Evolutionary conservation across 2,113 vertebrate genomes (phyloP).

Genomic region (Sus scrofa): DNA sequence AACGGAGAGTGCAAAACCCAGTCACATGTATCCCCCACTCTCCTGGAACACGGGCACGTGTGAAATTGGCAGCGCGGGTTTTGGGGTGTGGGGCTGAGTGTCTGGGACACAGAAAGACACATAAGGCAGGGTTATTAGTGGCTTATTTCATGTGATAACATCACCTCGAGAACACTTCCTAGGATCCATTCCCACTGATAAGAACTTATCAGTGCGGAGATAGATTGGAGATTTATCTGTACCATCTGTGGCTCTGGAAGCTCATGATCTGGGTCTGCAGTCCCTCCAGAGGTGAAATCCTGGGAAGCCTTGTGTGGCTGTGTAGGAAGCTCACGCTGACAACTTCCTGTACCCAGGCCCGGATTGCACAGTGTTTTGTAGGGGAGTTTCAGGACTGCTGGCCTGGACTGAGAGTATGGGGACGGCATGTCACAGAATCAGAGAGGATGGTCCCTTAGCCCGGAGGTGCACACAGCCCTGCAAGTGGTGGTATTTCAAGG

Average conservation of each 20-base stretch:
- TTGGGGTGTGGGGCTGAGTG: conserved; percentile 62
- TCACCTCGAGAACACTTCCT: conserved; percentile 79
- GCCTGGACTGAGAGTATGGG: neutral
- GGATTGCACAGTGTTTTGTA: conserved; percentile 1
- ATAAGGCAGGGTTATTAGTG: conserved; percentile 71
- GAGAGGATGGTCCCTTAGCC: neutral
- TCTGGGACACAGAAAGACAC: conserved; percentile 72
- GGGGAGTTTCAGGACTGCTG: neutral
- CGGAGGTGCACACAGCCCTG: neutral
- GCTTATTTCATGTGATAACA: conserved; percentile 77
- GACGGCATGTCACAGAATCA: neutral
- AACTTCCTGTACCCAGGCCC: conserved; percentile 32
- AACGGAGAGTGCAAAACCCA: neutral
- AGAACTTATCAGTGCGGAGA: conserved; percentile 85
- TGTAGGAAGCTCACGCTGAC: neutral
- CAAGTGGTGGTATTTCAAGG: neutral
- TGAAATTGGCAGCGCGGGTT: neutral
- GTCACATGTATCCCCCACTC: neutral
- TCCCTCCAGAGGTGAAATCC: conserved; percentile 63
- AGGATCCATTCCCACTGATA: conserved; percentile 84
- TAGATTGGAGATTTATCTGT: conserved; percentile 88
- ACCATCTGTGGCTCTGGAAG: conserved; percentile 85
- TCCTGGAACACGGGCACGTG: neutral
- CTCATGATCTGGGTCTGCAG: conserved; percentile 82
- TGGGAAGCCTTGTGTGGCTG: neutral